Conservation (phyloP, 2,888 invertebrate species). For the Priapulus caudatus region DNA sequence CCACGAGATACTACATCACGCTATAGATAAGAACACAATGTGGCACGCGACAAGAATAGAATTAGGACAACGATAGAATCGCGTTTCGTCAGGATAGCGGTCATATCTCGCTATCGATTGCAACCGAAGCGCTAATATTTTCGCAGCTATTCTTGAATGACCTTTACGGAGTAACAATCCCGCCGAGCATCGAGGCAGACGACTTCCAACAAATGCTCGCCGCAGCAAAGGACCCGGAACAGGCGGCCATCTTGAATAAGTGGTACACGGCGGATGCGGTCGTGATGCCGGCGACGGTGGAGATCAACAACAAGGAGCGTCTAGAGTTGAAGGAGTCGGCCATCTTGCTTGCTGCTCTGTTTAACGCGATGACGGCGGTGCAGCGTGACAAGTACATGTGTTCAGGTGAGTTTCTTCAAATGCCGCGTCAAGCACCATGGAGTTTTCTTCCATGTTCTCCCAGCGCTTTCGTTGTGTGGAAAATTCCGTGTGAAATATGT, state of each 20-base stretch:
- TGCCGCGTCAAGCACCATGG: too few species aligned
- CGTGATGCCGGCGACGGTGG: slow-evolving; percentile 55
- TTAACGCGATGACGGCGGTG: slow-evolving; percentile 59
- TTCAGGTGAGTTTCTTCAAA: slow-evolving; percentile 46
- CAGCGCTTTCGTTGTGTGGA: too few species aligned
- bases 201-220: slow-evolving; percentile 64
- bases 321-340: slow-evolving; percentile 50
- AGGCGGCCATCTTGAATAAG: slow-evolving; percentile 36
- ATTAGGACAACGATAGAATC: too few species aligned
- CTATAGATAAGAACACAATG: too few species aligned
- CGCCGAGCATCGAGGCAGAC: slow-evolving; percentile 61
- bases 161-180: slow-evolving; percentile 60
- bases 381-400: slow-evolving; percentile 57
- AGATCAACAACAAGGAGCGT: not conserved
- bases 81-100: too few species aligned
- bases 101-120: too few species aligned
- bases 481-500: too few species aligned
- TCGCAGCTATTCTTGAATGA: slow-evolving; percentile 66
- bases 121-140: too few species aligned
- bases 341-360: slow-evolving; percentile 53
- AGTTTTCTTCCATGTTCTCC: too few species aligned
- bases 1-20: too few species aligned
- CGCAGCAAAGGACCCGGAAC: slow-evolving; percentile 45
- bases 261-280: slow-evolving; percentile 58
- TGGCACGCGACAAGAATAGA: too few species aligned